These are phyloP conservation scores for Biston stratarius DNA, from an alignment of 2,888 invertebrate genomes.

Conservation along the genomic window DNA sequence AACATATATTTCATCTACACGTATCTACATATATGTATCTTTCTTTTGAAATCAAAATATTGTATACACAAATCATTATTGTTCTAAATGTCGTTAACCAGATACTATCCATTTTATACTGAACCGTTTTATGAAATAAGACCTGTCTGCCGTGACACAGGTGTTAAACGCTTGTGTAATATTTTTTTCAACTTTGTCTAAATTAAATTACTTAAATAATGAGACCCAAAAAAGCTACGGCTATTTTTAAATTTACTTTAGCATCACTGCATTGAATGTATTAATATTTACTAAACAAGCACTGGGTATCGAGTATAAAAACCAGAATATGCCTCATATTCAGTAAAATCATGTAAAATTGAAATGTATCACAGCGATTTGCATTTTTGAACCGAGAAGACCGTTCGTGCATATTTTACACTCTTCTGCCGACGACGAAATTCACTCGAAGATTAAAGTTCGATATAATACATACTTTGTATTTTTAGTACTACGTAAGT, in stretches of 20 bases:
- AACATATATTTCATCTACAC: too few species aligned
- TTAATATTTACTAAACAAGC: conserved; percentile 9
- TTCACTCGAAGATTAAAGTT: conserved; percentile 24
- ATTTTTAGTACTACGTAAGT: not conserved
- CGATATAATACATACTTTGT: conserved; percentile 15
- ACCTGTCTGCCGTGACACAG: too few species aligned
- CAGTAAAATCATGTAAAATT: conserved; percentile 39
- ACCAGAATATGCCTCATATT: not conserved
- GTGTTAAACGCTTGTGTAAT: too few species aligned
- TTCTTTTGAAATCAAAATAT: too few species aligned
- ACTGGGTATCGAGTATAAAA: conserved; percentile 5
- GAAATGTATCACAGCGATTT: conserved; percentile 45
- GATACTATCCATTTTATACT: too few species aligned
- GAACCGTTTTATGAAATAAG: too few species aligned
- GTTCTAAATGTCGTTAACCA: too few species aligned
- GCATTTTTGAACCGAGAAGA: conserved; percentile 48
- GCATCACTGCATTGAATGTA: not conserved
- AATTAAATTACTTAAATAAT: too few species aligned
- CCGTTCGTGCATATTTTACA: conserved; percentile 40
- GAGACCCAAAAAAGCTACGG: too few species aligned
- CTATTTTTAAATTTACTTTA: not conserved
- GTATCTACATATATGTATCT: too few species aligned
- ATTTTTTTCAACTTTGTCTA: too few species aligned
- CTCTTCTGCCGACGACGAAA: conserved; percentile 12
- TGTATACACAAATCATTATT: too few species aligned